These are phyloP conservation scores for Python bivittatus DNA, from an alignment of 2,113 vertebrate species.

Conservation along the genomic window DNA sequence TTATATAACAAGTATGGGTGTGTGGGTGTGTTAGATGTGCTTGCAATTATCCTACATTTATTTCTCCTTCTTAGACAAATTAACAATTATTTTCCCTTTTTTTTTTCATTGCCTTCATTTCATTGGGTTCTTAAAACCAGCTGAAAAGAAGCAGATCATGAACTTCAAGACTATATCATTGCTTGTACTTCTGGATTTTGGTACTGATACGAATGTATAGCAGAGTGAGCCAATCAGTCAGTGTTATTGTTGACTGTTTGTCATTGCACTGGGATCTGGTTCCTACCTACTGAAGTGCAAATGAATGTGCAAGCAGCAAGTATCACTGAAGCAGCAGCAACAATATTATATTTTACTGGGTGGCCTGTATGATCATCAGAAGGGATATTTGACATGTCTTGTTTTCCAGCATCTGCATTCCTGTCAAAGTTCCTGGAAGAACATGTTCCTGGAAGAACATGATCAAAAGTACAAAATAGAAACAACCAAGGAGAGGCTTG, in stretches of 20 bases:
- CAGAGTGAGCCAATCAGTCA: neutral
- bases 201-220: neutral
- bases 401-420: neutral
- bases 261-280: neutral
- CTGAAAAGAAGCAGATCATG: neutral
- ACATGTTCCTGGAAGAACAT: neutral
- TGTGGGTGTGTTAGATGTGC: neutral
- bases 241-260: neutral
- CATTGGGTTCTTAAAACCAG: neutral
- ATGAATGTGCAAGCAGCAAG: neutral
- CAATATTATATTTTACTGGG: neutral
- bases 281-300: neutral
- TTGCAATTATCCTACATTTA: neutral
- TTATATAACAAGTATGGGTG: neutral
- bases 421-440: neutral
- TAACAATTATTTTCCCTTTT: neutral
- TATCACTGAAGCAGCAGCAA: neutral
- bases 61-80: neutral
- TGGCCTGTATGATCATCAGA: neutral
- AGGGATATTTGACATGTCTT: neutral
- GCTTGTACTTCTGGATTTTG: neutral
- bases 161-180: neutral
- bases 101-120: neutral
- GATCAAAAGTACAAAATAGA: neutral
- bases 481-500: neutral